Evolutionary conservation across 1,140 invertebrate species (phyloP).

Genomic region (Macrosteles quadrilineatus): DNA sequence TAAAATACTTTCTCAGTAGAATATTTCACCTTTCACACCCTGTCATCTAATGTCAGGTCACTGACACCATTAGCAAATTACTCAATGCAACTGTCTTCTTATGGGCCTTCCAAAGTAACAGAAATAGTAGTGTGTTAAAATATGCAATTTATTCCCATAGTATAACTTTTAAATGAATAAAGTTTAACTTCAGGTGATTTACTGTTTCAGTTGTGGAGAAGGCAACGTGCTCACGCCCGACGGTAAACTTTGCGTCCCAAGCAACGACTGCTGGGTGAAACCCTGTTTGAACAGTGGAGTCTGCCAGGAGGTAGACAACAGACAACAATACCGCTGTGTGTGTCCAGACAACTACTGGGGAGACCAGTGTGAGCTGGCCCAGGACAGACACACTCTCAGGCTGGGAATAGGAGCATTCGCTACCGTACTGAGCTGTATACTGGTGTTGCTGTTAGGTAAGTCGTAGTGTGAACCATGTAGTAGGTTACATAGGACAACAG

Average conservation of each 20-base stretch:
- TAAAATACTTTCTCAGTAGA: no score
- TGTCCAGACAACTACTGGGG: constrained; percentile 91
- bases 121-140: no score
- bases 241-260: constrained; percentile 87
- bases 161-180: no score
- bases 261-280: constrained; percentile 88
- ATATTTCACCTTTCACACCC: no score
- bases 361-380: constrained; percentile 87
- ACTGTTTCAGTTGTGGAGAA: constrained; percentile 89
- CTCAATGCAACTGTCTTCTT: no score
- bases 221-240: constrained; percentile 84
- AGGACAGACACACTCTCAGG: constrained; percentile 87
- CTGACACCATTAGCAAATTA: no score
- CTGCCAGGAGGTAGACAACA: constrained; percentile 84
- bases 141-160: no score
- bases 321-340: constrained; percentile 75
- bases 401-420: constrained; percentile 90
- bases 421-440: constrained; percentile 87
- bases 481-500: no score
- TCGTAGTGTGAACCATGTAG: no score
- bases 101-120: no score
- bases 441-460: constrained; percentile 75
- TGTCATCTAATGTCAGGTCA: no score
- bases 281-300: constrained; percentile 88
- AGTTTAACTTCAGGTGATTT: no score